Evolutionary conservation across 2,888 invertebrate genomes (phyloP).

Genomic region (Crematogaster levior): DNA sequence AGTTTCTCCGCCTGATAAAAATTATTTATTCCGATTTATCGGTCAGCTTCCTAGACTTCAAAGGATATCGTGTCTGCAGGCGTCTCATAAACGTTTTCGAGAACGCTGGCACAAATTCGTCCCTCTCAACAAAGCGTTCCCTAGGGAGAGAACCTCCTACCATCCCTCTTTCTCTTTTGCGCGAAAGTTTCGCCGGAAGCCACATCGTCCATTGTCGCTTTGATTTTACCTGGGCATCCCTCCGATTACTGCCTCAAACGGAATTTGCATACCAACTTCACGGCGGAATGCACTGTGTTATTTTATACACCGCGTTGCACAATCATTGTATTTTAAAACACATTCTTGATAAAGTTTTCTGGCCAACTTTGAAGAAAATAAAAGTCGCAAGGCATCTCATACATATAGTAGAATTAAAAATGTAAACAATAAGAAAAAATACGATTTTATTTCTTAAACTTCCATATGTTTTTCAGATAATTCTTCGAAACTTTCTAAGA

Average conservation of each 20-base stretch:
- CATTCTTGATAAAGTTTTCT: background rate
- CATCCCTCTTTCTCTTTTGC: background rate
- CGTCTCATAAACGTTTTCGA: conserved; percentile 39
- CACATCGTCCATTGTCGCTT: conserved; percentile 42
- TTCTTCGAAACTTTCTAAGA: background rate
- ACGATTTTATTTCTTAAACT: too few relatives aligned
- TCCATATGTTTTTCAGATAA: background rate
- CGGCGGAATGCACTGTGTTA: background rate
- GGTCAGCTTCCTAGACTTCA: conserved; percentile 10
- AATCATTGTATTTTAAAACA: conserved; percentile 34
- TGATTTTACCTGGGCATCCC: conserved; percentile 34
- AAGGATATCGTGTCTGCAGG: conserved; percentile 7
- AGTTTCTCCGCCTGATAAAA: conserved; percentile 20
- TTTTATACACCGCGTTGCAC: conserved; percentile 14
- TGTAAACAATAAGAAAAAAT: background rate
- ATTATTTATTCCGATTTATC: conserved; percentile 53
- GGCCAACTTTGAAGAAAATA: background rate
- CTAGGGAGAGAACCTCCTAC: background rate
- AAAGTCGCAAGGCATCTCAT: background rate
- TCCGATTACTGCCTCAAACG: conserved; percentile 48
- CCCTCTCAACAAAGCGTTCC: conserved; percentile 14
- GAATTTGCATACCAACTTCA: conserved; percentile 49
- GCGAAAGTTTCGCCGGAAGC: conserved; percentile 42
- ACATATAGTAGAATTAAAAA: background rate
- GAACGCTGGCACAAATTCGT: conserved; percentile 9